Conservation (phyloP, 2,888 invertebrate species). For the Smittia sp. region DNA sequence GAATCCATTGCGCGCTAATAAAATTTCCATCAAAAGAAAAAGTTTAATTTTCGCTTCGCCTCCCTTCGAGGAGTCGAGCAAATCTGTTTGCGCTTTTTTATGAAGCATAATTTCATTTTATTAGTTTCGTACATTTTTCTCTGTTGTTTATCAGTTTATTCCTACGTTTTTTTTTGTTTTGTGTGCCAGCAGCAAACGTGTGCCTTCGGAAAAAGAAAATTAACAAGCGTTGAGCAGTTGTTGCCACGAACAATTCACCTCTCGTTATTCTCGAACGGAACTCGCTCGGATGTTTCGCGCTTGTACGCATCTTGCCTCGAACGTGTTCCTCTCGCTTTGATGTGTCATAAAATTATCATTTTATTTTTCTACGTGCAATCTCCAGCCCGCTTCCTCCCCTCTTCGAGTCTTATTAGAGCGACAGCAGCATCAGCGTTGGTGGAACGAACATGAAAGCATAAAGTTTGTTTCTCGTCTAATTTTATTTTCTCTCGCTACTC, state of each 20-base stretch:
- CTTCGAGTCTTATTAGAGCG: constrained; percentile 1
- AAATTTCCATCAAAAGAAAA: constrained; percentile 22
- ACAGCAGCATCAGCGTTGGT: background rate
- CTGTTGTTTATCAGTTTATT: constrained; percentile 39
- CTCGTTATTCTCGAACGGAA: background rate
- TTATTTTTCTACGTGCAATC: constrained; percentile 39
- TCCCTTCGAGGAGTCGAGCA: background rate
- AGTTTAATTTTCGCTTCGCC: background rate
- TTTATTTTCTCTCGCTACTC: constrained; percentile 12
- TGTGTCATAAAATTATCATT: constrained; percentile 41
- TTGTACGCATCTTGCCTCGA: constrained; percentile 26
- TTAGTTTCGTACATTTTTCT: constrained; percentile 21
- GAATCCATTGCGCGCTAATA: constrained; percentile 9
- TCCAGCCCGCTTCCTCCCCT: background rate
- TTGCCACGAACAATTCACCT: background rate
- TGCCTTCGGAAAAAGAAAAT: background rate
- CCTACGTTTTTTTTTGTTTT: constrained; percentile 17
- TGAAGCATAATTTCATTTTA: constrained; percentile 28
- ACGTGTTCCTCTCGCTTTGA: constrained; percentile 40
- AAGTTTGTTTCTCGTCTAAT: constrained; percentile 15
- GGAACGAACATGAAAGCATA: constrained; percentile 15
- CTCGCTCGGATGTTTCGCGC: constrained; percentile 10
- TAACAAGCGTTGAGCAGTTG: constrained; percentile 2
- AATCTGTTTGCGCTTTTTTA: constrained; percentile 22
- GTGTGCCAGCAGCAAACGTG: constrained; percentile 10